Evolutionary conservation across 2,797 vertebrate genomes (phyloP), one percentile per base, ranked within the genome.

Genomic region (Periophthalmus magnuspinnatus): DNA sequence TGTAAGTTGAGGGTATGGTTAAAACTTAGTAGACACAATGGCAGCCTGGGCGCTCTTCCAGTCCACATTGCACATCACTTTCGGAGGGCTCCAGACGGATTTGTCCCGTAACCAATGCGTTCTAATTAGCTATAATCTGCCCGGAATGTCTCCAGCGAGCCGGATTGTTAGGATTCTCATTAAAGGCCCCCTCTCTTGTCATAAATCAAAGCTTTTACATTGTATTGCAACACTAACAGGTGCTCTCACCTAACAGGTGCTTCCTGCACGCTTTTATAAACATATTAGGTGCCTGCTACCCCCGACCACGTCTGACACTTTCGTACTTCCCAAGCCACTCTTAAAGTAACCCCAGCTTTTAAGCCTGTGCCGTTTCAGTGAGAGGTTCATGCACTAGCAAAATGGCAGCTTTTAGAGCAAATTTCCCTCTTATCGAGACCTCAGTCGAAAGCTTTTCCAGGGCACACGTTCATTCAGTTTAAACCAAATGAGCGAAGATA

Each of bases 121-220:
- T 92, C 89, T 92, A 93, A 93, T 93, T 92, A 93, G 90, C 81
- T 75, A 84, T 90, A 93, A 94, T 92, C 89, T 81, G 72, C 87
- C 81, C 73, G 84, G 90, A 91, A 92, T 83, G 84, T 90, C 86
- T 92, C 91, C 77, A 79, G 86, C 72, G 86, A 90, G 91, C 84
- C 83, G 83, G 88, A 92, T 93, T 91, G 90, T 92, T 92, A 89
- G 88, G 86, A 67, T 87, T 89, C 90, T 89, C 91, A 92, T 93
- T 93, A 91, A 88, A 91, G 85, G 80, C 73, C 77, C 84, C 69
- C 83, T 87, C 87, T 91, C 86, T 89, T 83, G 85, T 90, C 90
- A 89, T 92, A 93, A 93, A 92, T 93, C 89, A 89, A 85, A 84
- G 84, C 85, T 84, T 87, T 91, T 89, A 89, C 79, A 81, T 82